phyloP scores from a whole-genome alignment of 1,140 invertebrate species.

The Cherax quadricarinatus region DNA sequence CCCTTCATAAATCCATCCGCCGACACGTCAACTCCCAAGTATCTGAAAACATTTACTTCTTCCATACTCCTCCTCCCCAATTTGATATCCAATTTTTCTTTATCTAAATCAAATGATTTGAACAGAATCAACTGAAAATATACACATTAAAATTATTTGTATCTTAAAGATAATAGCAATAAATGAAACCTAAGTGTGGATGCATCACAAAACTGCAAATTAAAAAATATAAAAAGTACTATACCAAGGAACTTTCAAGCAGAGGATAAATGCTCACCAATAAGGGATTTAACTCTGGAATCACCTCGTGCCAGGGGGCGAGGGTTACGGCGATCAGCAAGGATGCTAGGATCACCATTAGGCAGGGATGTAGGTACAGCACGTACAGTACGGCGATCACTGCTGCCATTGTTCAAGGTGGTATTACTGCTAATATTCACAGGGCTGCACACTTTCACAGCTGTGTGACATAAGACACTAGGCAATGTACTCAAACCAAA shows the following conservation, averaged over 20 bases:
- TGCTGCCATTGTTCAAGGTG: constrained; percentile 46
- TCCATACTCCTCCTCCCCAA: no score
- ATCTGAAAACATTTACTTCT: no score
- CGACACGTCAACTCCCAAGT: no score
- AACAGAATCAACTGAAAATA: no score
- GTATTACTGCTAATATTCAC: constrained; percentile 57
- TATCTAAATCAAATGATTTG: no score
- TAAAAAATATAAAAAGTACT: neutral
- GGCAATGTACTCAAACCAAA: neutral
- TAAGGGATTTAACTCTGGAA: constrained; percentile 71
- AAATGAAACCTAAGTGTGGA: no score
- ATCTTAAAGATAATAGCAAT: no score
- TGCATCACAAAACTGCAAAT: no score
- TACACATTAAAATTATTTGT: no score
- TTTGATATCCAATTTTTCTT: no score
- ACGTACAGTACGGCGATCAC: constrained; percentile 30
- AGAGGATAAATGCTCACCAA: constrained; percentile 53
- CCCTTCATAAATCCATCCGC: no score
- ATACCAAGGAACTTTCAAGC: neutral
- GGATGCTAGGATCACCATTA: constrained; percentile 61
- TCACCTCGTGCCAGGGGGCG: constrained; percentile 67
- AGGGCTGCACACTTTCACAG: constrained; percentile 54
- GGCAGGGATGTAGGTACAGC: constrained; percentile 42
- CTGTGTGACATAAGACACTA: constrained; percentile 15
- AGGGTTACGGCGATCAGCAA: constrained; percentile 61